phyloP scores from a whole-genome alignment of 2,888 invertebrate genomes.

The Eulithis prunata region DNA sequence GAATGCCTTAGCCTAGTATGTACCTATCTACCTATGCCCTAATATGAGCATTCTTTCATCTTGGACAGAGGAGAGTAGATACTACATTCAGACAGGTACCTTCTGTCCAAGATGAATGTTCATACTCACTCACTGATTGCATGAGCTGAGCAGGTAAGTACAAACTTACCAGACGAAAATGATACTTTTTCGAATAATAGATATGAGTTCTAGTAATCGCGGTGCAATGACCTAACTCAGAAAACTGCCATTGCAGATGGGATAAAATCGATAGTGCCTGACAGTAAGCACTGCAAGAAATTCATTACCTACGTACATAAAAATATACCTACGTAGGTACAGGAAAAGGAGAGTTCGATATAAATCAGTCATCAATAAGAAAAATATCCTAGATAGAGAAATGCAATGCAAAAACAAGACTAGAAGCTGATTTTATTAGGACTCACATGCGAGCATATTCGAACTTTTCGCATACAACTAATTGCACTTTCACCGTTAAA shows the following conservation, averaged over 20 bases:
- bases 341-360: neutral
- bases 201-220: conserved; percentile 4
- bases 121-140: neutral
- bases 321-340: neutral
- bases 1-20: too few species aligned
- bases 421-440: neutral
- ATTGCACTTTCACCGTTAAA: neutral
- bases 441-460: conserved; percentile 8
- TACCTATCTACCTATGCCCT: too few species aligned
- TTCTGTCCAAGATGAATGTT: too few species aligned
- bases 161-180: neutral
- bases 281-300: conserved; percentile 5
- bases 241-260: conserved; percentile 30
- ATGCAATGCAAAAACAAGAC: conserved; percentile 11
- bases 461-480: neutral
- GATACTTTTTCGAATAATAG: neutral
- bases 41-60: too few species aligned
- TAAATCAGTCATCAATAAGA: neutral
- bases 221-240: conserved; percentile 19
- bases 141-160: neutral
- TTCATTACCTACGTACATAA: neutral
- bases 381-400: neutral
- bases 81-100: too few species aligned
- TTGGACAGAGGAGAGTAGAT: too few species aligned
- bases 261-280: conserved; percentile 27